Evolutionary conservation across 1,140 invertebrate species (phyloP), one percentile per base, ranked within the genome.

Genomic region (Bombus breviceps): DNA sequence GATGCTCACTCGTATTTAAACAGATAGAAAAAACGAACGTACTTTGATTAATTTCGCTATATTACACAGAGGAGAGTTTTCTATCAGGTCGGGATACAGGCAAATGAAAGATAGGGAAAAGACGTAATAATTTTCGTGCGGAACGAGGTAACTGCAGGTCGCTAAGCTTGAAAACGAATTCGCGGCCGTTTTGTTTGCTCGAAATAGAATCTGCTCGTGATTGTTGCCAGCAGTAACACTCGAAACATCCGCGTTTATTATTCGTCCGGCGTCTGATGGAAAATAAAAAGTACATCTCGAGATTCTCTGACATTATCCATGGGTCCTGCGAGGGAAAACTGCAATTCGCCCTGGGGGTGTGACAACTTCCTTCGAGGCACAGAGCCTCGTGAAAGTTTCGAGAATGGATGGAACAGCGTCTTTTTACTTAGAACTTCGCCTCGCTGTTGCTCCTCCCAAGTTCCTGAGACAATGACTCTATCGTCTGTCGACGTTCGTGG

Each of bases 211-310:
- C 39, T 5, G 53, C 28, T 25, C 34, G 77, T 18, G 69, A 80
- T 81, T 66, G 41, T 73, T 64, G 69, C 53, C 53, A 47, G 53
- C 32, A 41, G 28, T 72, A 80, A 47, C 32, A 34, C n/a, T 25
- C 18, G 53, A 81, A 62, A 34, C 47, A 73, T 43, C 66, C 59
- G 37, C 75, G 82, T 78, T 84, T 84, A 71, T 84, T 84, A 84
- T 84, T 84, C 82, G 64, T 34, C 74, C 1, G 12, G 10, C 47
- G 47, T 69, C 74, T 22, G 37, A 39, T 71, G 75, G 64, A 71
- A 68, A 84, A 71, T 84, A 84, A 78, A 66, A 84, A 59, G 74
- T 37, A 13, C 32, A 43, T 22, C 47, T 18, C 12, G 64, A 57
- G 47, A 78, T 68, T 77, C 74, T 1, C 22, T 10, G 13, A 64